These are phyloP conservation scores for Lithobates sylvaticus DNA, from an alignment of 2,797 vertebrate species.

Conservation along the genomic window DNA sequence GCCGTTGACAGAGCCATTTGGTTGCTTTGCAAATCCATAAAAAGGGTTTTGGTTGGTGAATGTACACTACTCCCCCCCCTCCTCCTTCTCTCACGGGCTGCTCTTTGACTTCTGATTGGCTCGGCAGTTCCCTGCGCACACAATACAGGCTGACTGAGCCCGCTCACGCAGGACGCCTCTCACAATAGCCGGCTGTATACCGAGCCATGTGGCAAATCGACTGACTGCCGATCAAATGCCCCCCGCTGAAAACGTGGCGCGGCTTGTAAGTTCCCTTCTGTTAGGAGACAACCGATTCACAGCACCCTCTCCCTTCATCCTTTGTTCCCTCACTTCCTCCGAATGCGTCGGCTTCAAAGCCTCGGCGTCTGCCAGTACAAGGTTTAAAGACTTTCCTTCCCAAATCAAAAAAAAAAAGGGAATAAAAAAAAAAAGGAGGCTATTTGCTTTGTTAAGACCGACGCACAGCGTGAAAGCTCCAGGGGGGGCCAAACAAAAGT, in stretches of 20 bases:
- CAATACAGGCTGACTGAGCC: not conserved
- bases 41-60: too few relatives aligned
- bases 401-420: conserved; percentile 3
- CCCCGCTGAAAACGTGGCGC: conserved; percentile 42
- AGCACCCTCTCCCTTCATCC: conserved; percentile 27
- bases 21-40: too few relatives aligned
- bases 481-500: not conserved
- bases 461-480: not conserved
- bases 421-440: not conserved
- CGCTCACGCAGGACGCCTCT: not conserved
- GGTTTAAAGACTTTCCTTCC: conserved; percentile 31
- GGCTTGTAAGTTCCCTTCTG: conserved; percentile 50
- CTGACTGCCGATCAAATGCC: conserved; percentile 50
- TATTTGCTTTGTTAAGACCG: not conserved
- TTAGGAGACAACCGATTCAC: conserved; percentile 49
- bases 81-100: too few relatives aligned
- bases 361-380: conserved; percentile 12
- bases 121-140: too few relatives aligned
- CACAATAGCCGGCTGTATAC: conserved; percentile 34
- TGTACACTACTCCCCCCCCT: too few relatives aligned
- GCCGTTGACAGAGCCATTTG: too few relatives aligned
- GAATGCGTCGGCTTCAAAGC: conserved; percentile 48
- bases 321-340: conserved; percentile 51
- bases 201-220: conserved; percentile 38
- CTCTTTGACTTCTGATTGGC: too few relatives aligned